These are phyloP conservation scores for Scrobipalpa costella DNA, from an alignment of 2,888 invertebrate species.

Conservation along the genomic window DNA sequence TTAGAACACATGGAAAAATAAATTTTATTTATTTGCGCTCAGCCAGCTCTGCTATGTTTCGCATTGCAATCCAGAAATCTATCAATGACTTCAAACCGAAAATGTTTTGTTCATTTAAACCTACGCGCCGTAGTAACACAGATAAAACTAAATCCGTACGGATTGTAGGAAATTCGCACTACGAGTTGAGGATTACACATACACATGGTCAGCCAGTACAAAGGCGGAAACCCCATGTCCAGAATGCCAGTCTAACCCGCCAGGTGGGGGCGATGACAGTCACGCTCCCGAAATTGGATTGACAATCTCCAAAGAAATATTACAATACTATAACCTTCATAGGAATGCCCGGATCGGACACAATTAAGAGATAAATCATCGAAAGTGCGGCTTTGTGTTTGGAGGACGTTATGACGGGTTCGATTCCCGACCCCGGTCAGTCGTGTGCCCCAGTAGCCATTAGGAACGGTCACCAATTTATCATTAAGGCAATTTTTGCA, in stretches of 20 bases:
- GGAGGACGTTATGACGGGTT: constrained; percentile 77
- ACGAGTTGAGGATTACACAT: constrained; percentile 21
- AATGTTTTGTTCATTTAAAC: neutral
- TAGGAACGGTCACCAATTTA: constrained; percentile 79
- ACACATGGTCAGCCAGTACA: constrained; percentile 25
- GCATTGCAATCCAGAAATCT: constrained; percentile 9
- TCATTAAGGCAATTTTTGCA: constrained; percentile 81
- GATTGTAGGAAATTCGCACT: constrained; percentile 23
- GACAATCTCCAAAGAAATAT: constrained; percentile 58
- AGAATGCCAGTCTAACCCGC: neutral
- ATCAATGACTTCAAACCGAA: neutral
- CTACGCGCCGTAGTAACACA: neutral
- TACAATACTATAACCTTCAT: constrained; percentile 61
- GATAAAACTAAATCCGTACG: constrained; percentile 19
- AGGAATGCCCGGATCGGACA: constrained; percentile 59
- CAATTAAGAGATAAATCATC: constrained; percentile 80
- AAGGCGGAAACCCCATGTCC: constrained; percentile 29
- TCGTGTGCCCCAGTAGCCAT: constrained; percentile 69
- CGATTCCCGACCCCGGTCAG: constrained; percentile 65
- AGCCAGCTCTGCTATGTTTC: too few relatives aligned
- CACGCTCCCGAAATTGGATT: constrained; percentile 40
- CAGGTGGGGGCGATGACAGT: constrained; percentile 37
- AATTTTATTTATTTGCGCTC: too few relatives aligned
- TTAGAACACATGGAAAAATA: too few relatives aligned
- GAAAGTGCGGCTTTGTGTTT: constrained; percentile 66